These are phyloP conservation scores for Nematostella vectensis DNA, from an alignment of 92 coral and sea anemone species.

Conservation along the genomic window DNA sequence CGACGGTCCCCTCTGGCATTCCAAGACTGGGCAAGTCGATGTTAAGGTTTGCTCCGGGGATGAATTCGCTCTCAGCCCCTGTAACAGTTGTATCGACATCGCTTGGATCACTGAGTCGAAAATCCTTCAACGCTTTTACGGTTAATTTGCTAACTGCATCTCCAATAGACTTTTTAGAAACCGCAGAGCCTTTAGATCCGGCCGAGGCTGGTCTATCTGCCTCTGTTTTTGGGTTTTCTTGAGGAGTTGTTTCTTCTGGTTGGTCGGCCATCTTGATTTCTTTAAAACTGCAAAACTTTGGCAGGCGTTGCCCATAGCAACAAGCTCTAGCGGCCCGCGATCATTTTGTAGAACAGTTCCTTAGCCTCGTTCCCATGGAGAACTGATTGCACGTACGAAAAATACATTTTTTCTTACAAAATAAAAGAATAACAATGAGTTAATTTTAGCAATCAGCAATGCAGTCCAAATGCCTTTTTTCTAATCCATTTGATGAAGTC, in stretches of 20 bases:
- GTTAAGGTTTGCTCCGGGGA: slow-evolving; percentile 55
- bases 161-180: slow-evolving; percentile 68
- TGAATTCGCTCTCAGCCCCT: slow-evolving; percentile 61
- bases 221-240: slow-evolving; percentile 42
- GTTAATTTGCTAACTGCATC: slow-evolving; percentile 89
- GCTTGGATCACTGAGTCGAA: slow-evolving; percentile 94
- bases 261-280: slow-evolving; percentile 78
- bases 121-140: slow-evolving; percentile 87
- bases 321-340: slow-evolving; percentile 3
- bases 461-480: no score
- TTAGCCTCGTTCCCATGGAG: no score
- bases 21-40: slow-evolving; percentile 54
- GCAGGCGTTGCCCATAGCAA: slow-evolving; percentile 6
- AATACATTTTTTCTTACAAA: no score
- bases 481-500: no score
- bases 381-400: no score
- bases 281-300: slow-evolving; percentile 15
- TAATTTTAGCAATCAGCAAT: no score
- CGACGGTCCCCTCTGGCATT: slow-evolving; percentile 40
- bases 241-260: slow-evolving; percentile 26
- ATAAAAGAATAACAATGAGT: no score
- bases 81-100: slow-evolving; percentile 72
- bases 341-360: background rate
- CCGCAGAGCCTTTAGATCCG: slow-evolving; percentile 76
- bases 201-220: slow-evolving; percentile 68